A percentile compares a stretch with the other conserved stretches of the same genome.
These are phyloP conservation scores for Dugesia japonica DNA, from an alignment of 2,888 invertebrate genomes.

Conservation along the genomic window DNA sequence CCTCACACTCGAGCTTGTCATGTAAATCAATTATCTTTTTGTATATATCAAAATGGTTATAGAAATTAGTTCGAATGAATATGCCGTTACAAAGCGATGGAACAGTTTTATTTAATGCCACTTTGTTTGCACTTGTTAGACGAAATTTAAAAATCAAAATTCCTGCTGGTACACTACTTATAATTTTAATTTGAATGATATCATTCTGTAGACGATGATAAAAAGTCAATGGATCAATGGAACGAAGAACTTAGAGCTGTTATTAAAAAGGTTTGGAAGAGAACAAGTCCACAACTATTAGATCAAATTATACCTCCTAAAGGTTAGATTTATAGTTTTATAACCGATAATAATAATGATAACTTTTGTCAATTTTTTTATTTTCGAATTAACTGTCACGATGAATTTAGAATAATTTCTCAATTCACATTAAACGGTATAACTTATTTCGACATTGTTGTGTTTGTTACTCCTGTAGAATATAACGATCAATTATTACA, in stretches of 20 bases:
- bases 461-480: too few relatives aligned
- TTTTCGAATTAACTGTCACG: too few relatives aligned
- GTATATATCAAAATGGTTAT: slow-evolving; percentile 37
- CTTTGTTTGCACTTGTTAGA: slow-evolving; percentile 89
- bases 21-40: slow-evolving; percentile 2
- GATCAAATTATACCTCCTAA: slow-evolving; percentile 51
- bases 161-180: slow-evolving; percentile 53
- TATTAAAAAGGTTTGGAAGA: slow-evolving; percentile 91
- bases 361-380: too few relatives aligned
- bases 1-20: slow-evolving; percentile 34
- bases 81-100: slow-evolving; percentile 98
- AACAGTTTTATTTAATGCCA: slow-evolving; percentile 93
- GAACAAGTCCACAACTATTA: slow-evolving; percentile 77
- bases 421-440: too few relatives aligned
- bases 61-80: slow-evolving; percentile 91
- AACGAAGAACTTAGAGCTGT: slow-evolving; percentile 79
- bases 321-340: too few relatives aligned
- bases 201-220: slow-evolving; percentile 11
- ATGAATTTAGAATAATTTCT: too few relatives aligned
- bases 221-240: slow-evolving; percentile 32
- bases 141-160: slow-evolving; percentile 89
- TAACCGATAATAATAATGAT: too few relatives aligned
- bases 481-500: too few relatives aligned
- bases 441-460: too few relatives aligned
- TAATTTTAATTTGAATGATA: background rate